Evolutionary conservation across 2,888 invertebrate species (phyloP).

Genomic region (Pheosia gnoma): DNA sequence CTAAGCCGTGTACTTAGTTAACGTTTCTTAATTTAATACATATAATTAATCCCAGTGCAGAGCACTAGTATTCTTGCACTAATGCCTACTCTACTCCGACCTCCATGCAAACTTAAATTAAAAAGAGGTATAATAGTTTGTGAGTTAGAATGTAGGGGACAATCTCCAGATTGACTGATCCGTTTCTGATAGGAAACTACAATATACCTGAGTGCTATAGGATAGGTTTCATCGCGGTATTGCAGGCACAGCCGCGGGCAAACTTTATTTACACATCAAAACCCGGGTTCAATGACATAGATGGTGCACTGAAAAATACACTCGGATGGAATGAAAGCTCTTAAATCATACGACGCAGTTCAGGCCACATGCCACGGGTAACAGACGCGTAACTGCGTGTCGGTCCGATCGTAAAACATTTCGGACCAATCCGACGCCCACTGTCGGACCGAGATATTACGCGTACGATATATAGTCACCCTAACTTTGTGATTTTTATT

Average conservation of each 20-base stretch:
- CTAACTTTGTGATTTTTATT: constrained; percentile 48
- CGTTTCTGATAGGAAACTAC: too few species aligned
- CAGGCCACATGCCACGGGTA: constrained; percentile 71
- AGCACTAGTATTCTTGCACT: too few species aligned
- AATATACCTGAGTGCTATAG: too few species aligned
- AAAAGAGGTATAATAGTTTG: too few species aligned
- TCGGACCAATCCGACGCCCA: constrained; percentile 45
- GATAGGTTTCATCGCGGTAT: background rate
- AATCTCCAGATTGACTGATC: too few species aligned
- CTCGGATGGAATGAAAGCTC: constrained; percentile 67
- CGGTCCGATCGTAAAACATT: constrained; percentile 68
- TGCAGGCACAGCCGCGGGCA: background rate
- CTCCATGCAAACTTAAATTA: too few species aligned
- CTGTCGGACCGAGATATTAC: constrained; percentile 40
- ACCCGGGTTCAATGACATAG: background rate
- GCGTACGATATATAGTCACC: constrained; percentile 43
- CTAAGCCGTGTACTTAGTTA: too few species aligned
- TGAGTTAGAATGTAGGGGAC: too few species aligned
- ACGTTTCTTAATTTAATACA: too few species aligned
- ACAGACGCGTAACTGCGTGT: constrained; percentile 59
- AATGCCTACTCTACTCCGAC: too few species aligned
- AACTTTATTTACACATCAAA: background rate
- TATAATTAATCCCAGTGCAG: too few species aligned
- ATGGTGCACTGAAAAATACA: constrained; percentile 55
- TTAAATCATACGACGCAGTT: constrained; percentile 71